Base-by-base conservation (phyloP, 2,888 invertebrate genomes). In the Napeogenes sylphis region DNA sequence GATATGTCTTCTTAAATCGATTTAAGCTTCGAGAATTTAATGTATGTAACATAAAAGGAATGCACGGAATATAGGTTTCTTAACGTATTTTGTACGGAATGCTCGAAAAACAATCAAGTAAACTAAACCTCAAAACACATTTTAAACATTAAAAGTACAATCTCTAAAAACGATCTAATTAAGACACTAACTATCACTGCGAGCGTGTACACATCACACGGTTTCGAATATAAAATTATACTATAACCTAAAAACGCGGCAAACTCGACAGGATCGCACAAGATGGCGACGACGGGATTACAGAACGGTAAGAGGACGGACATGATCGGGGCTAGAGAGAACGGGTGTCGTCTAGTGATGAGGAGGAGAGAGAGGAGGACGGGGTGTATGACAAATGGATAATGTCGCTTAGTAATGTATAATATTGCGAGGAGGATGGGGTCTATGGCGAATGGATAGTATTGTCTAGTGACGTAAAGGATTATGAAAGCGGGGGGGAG, bases 151-250 rank as follows among this genome's bases (percentile, higher is more conserved):
- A 82, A 69, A 75, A 72, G 71, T 76, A 86, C 66, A 73, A 76
- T 84, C 76, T 83, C 79, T 76, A 87, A 75, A 69, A 84, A 78
- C 75, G 81, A 77, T 76, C 81, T 84, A 79, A 85, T 67, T 79
- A 85, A 70, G 73, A 86, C 70, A 81, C 84, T 81, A 77, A 81
- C 75, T 83, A 89, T 81, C 83, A 87, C 84, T 81, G 86, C 81
- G 71, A 83, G 72, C 68, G 87, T 85, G 79, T 86, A 85, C 55
- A 78, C 68, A 81, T 89, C 85, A 79, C 84, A 85, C 77, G 83
- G 85, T 78, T 85, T 87, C 62, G 70, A 74, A 71, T 81, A 78
- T 75, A 87, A 76, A 74, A 87, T 74, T 56, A 78, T 65, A 70
- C 82, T 75, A 73, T 76, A 81, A 65, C 79, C 79, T 64, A 85